Evolutionary conservation across 2,888 invertebrate genomes (phyloP).

Genomic region (Pseudococcus jackbeardsleyi): DNA sequence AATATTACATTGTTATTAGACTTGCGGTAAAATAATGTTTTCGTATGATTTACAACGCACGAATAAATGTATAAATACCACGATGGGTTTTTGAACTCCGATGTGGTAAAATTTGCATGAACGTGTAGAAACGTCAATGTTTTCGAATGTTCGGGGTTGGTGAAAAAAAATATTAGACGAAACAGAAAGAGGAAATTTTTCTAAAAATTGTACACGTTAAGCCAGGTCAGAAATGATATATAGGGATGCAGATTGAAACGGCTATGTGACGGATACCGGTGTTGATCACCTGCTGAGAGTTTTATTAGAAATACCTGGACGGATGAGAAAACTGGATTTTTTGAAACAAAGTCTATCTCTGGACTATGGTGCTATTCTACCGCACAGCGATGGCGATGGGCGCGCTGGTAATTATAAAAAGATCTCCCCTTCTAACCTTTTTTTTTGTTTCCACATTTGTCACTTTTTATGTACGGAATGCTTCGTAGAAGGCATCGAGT

Average conservation of each 20-base stretch:
- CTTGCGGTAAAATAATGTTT: slow-evolving; percentile 41
- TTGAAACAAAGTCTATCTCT: slow-evolving; percentile 44
- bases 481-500: background rate
- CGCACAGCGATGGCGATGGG: slow-evolving; percentile 11
- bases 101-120: background rate
- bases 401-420: slow-evolving; percentile 37
- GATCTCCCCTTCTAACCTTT: slow-evolving; percentile 7
- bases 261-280: slow-evolving; percentile 49
- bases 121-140: background rate
- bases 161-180: background rate
- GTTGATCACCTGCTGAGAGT: slow-evolving; percentile 40
- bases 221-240: slow-evolving; percentile 35
- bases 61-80: background rate
- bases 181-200: background rate
- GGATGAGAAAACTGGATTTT: slow-evolving; percentile 39
- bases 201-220: background rate
- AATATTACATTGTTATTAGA: slow-evolving; percentile 58
- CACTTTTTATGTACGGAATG: slow-evolving; percentile 13
- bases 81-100: slow-evolving; percentile 25
- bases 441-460: slow-evolving; percentile 52
- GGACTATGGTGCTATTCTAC: background rate
- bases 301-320: slow-evolving; percentile 53
- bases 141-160: background rate
- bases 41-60: slow-evolving; percentile 17
- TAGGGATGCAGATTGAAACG: slow-evolving; percentile 31